A percentile compares a stretch with the other conserved stretches of the same genome.
Evolutionary conservation across 2,113 vertebrate genomes (phyloP).

Genomic region (Gnathonemus echidnorhynchus): DNA sequence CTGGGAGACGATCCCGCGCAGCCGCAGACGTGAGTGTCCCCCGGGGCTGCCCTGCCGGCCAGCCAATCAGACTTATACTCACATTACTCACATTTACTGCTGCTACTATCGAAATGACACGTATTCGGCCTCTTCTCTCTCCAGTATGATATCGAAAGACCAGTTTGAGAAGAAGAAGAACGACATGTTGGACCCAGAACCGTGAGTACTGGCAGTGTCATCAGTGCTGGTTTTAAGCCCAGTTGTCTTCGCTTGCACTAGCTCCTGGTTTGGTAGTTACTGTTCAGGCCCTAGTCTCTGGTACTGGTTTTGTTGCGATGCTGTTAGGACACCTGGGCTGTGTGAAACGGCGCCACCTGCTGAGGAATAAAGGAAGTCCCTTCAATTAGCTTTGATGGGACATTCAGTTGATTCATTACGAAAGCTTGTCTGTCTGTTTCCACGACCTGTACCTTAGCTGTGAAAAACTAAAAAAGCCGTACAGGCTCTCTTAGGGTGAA

Average conservation of each 20-base stretch:
- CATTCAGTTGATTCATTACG: not conserved
- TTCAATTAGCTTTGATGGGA: not conserved
- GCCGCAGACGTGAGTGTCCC: constrained; percentile 85
- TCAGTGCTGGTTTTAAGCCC: not conserved
- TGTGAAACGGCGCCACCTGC: constrained; percentile 55
- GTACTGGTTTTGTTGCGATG: not conserved
- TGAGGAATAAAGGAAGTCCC: not conserved
- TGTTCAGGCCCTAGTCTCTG: not conserved
- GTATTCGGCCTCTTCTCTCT: constrained; percentile 21
- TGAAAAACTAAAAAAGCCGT: not conserved
- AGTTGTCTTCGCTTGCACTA: not conserved
- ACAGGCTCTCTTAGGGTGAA: not conserved
- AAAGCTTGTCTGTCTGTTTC: not conserved
- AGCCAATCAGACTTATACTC: not conserved
- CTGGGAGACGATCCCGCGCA: constrained; percentile 96
- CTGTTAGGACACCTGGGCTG: constrained; percentile 71
- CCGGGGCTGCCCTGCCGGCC: not conserved
- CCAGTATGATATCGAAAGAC: constrained; percentile 95
- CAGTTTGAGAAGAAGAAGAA: constrained; percentile 99
- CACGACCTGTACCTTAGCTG: not conserved
- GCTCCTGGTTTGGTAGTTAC: not conserved
- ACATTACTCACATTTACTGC: not conserved
- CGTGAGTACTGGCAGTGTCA: constrained; percentile 70
- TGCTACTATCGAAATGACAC: not conserved
- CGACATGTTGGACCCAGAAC: constrained; percentile 91